phyloP scores from a whole-genome alignment of 2,113 vertebrate species.

The Felis catus region DNA sequence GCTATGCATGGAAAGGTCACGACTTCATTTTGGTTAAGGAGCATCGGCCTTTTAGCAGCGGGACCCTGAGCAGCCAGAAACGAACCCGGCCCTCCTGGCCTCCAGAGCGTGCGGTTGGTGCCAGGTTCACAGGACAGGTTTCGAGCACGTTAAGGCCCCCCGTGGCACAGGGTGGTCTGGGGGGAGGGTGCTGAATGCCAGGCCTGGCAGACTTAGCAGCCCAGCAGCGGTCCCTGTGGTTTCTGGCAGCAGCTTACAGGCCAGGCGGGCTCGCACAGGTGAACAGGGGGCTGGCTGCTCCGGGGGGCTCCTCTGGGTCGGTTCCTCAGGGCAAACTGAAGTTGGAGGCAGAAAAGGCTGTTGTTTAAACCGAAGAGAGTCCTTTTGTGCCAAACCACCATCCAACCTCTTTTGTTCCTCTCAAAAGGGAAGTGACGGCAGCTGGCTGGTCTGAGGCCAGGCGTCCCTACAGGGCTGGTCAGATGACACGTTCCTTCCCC shows the following conservation, averaged over 20 bases:
- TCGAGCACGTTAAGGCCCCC: background rate
- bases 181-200: background rate
- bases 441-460: conserved; percentile 50
- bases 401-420: conserved; percentile 11
- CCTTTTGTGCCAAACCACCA: background rate
- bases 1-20: background rate
- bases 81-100: rapidly evolving
- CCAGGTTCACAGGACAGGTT: background rate
- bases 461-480: conserved; percentile 29
- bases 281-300: rapidly evolving
- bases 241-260: background rate
- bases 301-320: background rate
- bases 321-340: background rate
- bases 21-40: too few relatives aligned
- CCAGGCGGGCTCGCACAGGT: background rate
- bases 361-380: background rate
- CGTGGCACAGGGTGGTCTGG: background rate
- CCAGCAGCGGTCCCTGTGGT: background rate
- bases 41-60: background rate
- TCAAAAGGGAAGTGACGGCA: conserved; percentile 49
- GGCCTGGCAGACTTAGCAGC: background rate
- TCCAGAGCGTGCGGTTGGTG: rapidly evolving
- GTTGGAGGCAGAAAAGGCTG: background rate
- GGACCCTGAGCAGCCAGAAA: rapidly evolving
- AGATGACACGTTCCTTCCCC: conserved; percentile 63